Base-by-base conservation (phyloP, 2,797 vertebrate genomes). In the Propithecus perrieri region DNA sequence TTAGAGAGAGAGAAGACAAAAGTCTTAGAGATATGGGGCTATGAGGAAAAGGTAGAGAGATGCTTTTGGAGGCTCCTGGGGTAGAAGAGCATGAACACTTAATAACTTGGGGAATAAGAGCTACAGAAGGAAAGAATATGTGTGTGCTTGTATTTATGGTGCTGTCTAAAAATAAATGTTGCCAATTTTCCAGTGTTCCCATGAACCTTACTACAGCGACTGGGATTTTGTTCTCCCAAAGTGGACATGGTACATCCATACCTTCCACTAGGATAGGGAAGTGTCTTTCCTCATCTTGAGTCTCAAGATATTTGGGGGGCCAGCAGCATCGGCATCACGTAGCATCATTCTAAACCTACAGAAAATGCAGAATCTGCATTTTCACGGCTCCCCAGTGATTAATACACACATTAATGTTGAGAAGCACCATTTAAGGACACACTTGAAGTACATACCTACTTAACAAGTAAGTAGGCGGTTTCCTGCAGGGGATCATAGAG, bases 11-110 rank as follows among this genome's bases (percentile, higher is more conserved):
- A 38, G 10, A 33, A 50, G 59, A 55, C 35, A 57, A 41, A 28
- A 7, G 22, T 50, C 22, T 59, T 67, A 0, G 18, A 85, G 38
- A 35, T 22, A 6, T 0, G 17, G 2, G 26, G 14, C 43, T 48
- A 33, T 0, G 0, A 63, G 63, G 38, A 35, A n/a, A 57, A 69
- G 75, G 46, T 1, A 0, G 12, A 50, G 20, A 85, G 69, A 53
- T 14, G 38, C n/a, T 41, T 14, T 11, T 12, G 18, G n/a, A 75
- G 14, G 33, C 1, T 28, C 18, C 22, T 18, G 4, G 7, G 22
- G 7, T 18, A 65, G 53, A 91, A 53, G 1, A 48, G 2, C 4
- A 33, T 17, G 38, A 24, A 83, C 5, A 43, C 5, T 43, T 46
- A 28, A 38, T 61, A 50, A 74, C n/a, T 26, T n/a, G 2, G 17